phyloP scores from a whole-genome alignment of 2,797 vertebrate species.

The Garrulus glandarius region DNA sequence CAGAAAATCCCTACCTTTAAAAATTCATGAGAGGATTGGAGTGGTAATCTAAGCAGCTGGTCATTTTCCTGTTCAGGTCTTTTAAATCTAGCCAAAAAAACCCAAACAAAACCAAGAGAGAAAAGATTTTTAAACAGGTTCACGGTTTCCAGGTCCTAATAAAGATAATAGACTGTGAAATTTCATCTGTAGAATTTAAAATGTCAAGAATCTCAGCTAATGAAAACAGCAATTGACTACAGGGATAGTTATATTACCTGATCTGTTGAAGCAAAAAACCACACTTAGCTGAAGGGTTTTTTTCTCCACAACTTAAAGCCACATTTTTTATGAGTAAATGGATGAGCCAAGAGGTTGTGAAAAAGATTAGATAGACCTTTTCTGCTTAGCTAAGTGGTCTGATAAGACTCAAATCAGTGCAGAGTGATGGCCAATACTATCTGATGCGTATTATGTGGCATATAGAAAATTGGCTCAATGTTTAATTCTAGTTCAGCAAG shows the following conservation, averaged over 20 bases:
- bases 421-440: neutral
- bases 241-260: neutral
- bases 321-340: neutral
- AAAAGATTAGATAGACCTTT: neutral
- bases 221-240: neutral
- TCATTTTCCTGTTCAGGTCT: constrained; percentile 64
- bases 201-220: constrained; percentile 29
- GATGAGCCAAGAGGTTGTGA: neutral
- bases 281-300: neutral
- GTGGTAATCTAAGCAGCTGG: constrained; percentile 64
- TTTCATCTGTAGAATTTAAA: constrained; percentile 15
- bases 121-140: neutral
- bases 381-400: neutral
- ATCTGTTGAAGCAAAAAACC: neutral
- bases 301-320: neutral
- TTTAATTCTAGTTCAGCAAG: neutral
- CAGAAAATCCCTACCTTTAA: constrained; percentile 63
- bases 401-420: neutral
- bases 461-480: neutral
- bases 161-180: constrained; percentile 45
- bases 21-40: constrained; percentile 68
- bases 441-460: neutral
- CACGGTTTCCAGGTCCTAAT: constrained; percentile 12
- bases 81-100: neutral
- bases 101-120: neutral